phyloP scores from a whole-genome alignment of 2,888 invertebrate species.

The Sipunculus nudus region DNA sequence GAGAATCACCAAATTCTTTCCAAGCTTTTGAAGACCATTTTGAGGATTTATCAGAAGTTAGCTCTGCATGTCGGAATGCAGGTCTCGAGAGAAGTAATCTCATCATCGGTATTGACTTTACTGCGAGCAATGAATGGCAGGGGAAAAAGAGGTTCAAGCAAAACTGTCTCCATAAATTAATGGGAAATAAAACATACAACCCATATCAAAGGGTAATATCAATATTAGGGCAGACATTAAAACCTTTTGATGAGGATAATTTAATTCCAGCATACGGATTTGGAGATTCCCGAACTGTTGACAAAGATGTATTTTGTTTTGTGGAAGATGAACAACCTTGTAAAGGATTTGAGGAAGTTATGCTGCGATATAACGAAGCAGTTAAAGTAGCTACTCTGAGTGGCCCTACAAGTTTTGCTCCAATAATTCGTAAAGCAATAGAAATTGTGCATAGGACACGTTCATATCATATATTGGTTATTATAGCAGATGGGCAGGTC shows the following conservation, averaged over 20 bases:
- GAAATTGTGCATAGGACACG: constrained; percentile 64
- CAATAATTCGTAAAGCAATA: constrained; percentile 68
- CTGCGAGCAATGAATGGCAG: constrained; percentile 71
- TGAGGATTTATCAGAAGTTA: constrained; percentile 64
- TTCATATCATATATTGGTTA: constrained; percentile 65
- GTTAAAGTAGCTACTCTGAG: constrained; percentile 66
- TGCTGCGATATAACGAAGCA: constrained; percentile 66
- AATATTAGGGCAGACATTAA: constrained; percentile 60
- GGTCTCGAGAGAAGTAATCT: constrained; percentile 68
- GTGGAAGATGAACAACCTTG: constrained; percentile 47
- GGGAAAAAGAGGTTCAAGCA: constrained; percentile 68
- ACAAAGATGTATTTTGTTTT: constrained; percentile 58
- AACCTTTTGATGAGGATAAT: constrained; percentile 59
- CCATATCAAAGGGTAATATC: constrained; percentile 68
- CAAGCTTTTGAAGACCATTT: constrained; percentile 61
- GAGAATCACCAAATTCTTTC: constrained; percentile 39
- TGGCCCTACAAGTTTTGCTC: constrained; percentile 70
- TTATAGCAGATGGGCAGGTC: constrained; percentile 70
- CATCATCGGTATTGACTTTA: constrained; percentile 71
- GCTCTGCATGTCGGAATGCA: constrained; percentile 65
- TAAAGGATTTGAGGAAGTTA: constrained; percentile 56
- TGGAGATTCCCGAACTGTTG: constrained; percentile 58
- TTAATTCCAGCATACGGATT: constrained; percentile 62
- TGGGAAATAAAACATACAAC: constrained; percentile 62
- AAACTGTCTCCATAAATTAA: constrained; percentile 64